Evolutionary conservation across 2,797 vertebrate species (phyloP), one percentile per base, ranked within the genome.

Genomic region (Petrocephalus schoutedeni): DNA sequence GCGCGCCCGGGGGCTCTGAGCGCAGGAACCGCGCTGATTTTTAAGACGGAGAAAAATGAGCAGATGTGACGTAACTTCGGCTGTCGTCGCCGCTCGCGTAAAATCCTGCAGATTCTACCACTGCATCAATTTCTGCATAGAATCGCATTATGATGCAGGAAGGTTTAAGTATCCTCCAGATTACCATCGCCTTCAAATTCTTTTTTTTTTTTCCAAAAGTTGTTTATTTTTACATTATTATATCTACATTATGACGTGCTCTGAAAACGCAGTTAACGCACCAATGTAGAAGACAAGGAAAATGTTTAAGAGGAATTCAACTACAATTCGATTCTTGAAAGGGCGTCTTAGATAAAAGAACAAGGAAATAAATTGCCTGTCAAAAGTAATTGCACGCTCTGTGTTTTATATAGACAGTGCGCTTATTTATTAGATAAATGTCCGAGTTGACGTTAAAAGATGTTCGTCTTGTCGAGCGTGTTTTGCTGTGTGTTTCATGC

Each of bases 391-490:
- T 58, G 54, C 85, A 36, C 32, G 28, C 21, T 32, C 51, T 41
- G 54, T 54, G 49, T 84, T 84, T 54, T 54, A 84, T 84, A 84
- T 84, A 84, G 80, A 84, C 80, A 84, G 80, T 54, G 80, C 80
- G 84, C 14, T 85, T 58, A 56, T 85, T 51, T 85, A 85, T 86
- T 58, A 28, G 85, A 86, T 58, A 59, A 86, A 86, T 58, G 85
- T 58, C 32, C 54, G 53, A 86, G 32, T 58, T 41, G n/a, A 86
- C 28, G 56, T 86, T 58, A 45, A 59, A 86, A 58, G 54, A 59
- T 86, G 28, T 32, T 58, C 53, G 14, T 86, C 85, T 32, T 84
- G 80, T 84, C 80, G 16, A 54, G n/a, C 80, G 51, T 84, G 80
- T 84, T 84, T 84, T 84, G 51, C 74, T 84, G 51, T 54, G 53